Conservation (phyloP, 2,888 invertebrate species). For the Campaea margaritaria region DNA sequence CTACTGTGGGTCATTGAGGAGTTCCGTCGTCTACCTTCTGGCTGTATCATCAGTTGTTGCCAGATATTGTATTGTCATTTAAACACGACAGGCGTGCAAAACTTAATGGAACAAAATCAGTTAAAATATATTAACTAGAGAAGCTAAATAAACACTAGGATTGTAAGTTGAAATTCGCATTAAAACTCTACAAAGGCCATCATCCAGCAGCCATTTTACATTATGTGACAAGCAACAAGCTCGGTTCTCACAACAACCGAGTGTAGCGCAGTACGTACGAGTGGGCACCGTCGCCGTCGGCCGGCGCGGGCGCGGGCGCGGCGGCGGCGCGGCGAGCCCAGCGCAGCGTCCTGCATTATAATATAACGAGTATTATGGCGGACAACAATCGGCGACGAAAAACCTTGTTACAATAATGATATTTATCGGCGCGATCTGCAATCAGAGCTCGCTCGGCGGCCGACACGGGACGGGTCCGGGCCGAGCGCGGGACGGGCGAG, state of each 20-base stretch:
- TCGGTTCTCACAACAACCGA: constrained; percentile 4
- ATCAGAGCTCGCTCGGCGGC: constrained; percentile 45
- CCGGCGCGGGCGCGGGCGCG: no score
- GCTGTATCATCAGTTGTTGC: no score
- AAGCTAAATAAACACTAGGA: no score
- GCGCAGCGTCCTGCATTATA: constrained; percentile 13
- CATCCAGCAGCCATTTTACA: no score
- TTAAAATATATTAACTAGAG: no score
- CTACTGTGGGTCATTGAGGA: no score
- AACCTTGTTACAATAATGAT: constrained; percentile 41
- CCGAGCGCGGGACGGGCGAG: constrained; percentile 17
- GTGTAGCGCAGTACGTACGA: constrained; percentile 1
- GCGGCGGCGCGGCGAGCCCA: constrained; percentile 8
- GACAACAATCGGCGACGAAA: constrained; percentile 26
- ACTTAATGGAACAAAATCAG: no score
- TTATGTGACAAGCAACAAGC: neutral
- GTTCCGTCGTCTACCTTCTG: no score
- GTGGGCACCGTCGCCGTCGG: neutral
- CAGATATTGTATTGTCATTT: no score
- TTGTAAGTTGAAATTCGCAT: no score
- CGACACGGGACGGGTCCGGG: constrained; percentile 24
- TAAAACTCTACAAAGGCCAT: no score
- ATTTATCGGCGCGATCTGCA: constrained; percentile 38
- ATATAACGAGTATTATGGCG: constrained; percentile 20
- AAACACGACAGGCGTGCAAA: no score